Percentiles rank a stretch among this genome's conserved stretches.
Conservation (phyloP, 1,140 invertebrate genomes). For the Leucophenga varia region DNA sequence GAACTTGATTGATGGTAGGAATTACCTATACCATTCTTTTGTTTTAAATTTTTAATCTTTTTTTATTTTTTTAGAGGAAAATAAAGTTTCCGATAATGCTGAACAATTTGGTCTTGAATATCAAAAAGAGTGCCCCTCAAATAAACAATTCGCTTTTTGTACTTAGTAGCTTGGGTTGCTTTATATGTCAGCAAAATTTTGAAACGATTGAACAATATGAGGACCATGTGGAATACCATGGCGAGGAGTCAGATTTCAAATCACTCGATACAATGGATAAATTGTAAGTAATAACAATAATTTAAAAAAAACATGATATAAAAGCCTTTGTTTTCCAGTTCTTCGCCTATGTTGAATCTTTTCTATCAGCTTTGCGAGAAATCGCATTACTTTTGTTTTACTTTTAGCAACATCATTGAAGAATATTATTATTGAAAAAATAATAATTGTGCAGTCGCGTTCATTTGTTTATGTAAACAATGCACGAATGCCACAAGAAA, state of each 20-base stretch:
- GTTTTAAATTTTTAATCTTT: constrained; percentile 1
- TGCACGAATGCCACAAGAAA: constrained; percentile 26
- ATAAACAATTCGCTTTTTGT: constrained; percentile 16
- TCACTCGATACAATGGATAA: constrained; percentile 32
- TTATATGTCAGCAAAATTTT: constrained; percentile 43
- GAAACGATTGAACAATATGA: constrained; percentile 39
- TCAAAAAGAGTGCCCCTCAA: constrained; percentile 30
- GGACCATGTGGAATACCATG: constrained; percentile 42
- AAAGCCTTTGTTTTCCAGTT: constrained; percentile 16
- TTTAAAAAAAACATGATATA: background rate
- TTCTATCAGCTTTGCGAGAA: constrained; percentile 40
- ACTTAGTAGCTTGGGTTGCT: constrained; percentile 37
- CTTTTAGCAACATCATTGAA: constrained; percentile 22
- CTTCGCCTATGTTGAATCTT: constrained; percentile 23
- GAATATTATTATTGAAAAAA: constrained; percentile 38
- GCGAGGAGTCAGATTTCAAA: constrained; percentile 44
- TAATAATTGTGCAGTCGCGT: constrained; percentile 44
- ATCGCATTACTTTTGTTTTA: constrained; percentile 50
- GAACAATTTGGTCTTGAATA: constrained; percentile 25
- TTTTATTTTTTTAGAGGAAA: constrained; percentile 11
- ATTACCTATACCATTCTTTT: background rate
- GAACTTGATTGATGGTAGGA: background rate
- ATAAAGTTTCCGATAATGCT: constrained; percentile 23
- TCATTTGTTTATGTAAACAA: constrained; percentile 44
- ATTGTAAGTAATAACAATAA: constrained; percentile 20